These are phyloP conservation scores for Diachasmimorpha longicaudata DNA, from an alignment of 1,140 invertebrate species.

Conservation along the genomic window DNA sequence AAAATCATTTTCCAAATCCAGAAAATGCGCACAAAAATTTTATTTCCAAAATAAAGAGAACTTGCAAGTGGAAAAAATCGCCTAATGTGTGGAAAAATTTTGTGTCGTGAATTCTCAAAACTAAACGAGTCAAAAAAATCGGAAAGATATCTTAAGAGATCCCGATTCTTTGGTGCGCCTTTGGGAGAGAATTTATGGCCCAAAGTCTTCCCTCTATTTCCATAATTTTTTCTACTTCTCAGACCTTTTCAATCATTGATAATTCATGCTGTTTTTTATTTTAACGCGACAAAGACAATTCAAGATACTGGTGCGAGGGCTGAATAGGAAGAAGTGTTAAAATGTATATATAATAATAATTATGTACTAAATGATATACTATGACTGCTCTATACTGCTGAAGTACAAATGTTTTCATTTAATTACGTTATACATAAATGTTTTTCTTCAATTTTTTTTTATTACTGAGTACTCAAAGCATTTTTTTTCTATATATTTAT, in stretches of 20 bases:
- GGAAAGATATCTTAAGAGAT: too few relatives aligned
- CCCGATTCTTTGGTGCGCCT: too few relatives aligned
- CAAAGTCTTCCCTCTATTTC: too few relatives aligned
- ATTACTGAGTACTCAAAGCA: neutral
- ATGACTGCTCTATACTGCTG: conserved; percentile 64
- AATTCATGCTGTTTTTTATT: neutral
- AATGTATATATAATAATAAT: conserved; percentile 45
- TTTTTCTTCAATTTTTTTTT: conserved; percentile 14
- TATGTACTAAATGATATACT: conserved; percentile 41
- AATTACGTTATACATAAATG: conserved; percentile 53
- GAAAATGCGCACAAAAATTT: neutral
- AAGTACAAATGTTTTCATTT: conserved; percentile 64
- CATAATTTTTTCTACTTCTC: too few relatives aligned
- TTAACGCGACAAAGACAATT: conserved; percentile 11
- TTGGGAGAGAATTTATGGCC: too few relatives aligned
- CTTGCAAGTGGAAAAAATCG: neutral
- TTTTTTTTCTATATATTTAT: conserved; percentile 14
- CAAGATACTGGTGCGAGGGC: neutral
- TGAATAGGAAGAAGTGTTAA: conserved; percentile 45
- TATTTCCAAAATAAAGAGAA: too few relatives aligned
- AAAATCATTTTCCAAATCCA: neutral
- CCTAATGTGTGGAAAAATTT: too few relatives aligned
- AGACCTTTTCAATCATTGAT: neutral
- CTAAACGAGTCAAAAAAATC: too few relatives aligned
- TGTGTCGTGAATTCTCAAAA: too few relatives aligned